phyloP scores from a whole-genome alignment of 2,113 vertebrate genomes.

The Psilopsiagon aurifrons region DNA sequence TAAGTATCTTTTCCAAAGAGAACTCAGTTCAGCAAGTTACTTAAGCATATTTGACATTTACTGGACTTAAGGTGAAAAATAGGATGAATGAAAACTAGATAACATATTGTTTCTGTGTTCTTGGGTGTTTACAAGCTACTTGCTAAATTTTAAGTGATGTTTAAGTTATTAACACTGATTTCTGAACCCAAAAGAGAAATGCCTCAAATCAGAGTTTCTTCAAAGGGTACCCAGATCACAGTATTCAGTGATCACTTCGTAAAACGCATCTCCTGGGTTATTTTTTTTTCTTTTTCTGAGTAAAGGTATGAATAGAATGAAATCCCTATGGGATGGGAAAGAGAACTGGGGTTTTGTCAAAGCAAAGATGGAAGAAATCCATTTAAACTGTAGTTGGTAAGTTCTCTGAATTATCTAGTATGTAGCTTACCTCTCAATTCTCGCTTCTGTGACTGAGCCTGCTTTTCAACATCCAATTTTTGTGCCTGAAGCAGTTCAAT shows the following conservation, averaged over 20 bases:
- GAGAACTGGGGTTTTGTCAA: background rate
- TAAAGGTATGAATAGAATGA: background rate
- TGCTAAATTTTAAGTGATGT: background rate
- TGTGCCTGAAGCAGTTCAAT: slow-evolving; percentile 87
- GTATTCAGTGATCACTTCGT: too few species aligned
- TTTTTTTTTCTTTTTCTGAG: background rate
- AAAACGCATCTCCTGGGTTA: background rate
- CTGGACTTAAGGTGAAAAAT: background rate
- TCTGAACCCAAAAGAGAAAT: background rate
- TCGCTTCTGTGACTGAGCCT: slow-evolving; percentile 82
- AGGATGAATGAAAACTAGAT: background rate
- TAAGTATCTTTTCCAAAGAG: background rate
- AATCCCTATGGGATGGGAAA: background rate
- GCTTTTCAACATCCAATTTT: slow-evolving; percentile 83
- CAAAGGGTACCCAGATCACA: background rate
- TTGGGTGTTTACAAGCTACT: background rate
- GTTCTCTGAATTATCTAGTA: background rate
- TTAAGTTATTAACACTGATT: background rate
- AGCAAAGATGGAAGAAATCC: background rate
- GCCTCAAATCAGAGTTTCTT: background rate
- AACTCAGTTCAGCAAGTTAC: background rate
- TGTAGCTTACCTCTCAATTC: slow-evolving; percentile 84
- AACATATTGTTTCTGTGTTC: background rate
- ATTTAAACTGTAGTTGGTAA: background rate
- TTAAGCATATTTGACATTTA: background rate